Conservation (phyloP, 2,888 invertebrate species). For the Rhopalosiphum nymphaeae region DNA sequence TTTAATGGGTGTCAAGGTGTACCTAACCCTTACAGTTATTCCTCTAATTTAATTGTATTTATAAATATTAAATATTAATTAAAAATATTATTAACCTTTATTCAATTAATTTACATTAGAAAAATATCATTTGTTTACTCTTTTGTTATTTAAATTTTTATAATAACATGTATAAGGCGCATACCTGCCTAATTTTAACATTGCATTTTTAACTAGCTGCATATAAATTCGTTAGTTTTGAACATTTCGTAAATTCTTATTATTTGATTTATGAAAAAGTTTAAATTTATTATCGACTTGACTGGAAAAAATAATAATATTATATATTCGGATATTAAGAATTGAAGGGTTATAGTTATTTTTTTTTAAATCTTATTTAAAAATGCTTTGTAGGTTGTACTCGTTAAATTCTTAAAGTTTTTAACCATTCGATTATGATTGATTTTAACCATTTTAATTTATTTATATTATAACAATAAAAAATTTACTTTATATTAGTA, state of each 20-base stretch:
- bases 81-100: background rate
- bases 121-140: background rate
- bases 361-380: background rate
- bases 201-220: background rate
- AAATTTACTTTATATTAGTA: background rate
- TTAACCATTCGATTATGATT: conserved; percentile 1
- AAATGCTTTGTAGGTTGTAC: background rate
- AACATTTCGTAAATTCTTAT: background rate
- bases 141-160: background rate
- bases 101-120: background rate
- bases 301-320: background rate
- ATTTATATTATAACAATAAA: background rate
- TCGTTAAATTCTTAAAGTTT: background rate
- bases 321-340: background rate
- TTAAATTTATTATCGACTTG: background rate
- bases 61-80: background rate
- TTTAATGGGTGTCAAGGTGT: background rate
- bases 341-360: background rate
- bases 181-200: background rate
- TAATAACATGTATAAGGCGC: background rate
- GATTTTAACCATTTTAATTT: background rate
- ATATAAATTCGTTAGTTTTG: background rate
- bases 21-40: background rate
- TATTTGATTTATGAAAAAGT: background rate
- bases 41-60: background rate